These are phyloP conservation scores for Gerris lacustris DNA, from an alignment of 2,888 invertebrate species.

Conservation along the genomic window DNA sequence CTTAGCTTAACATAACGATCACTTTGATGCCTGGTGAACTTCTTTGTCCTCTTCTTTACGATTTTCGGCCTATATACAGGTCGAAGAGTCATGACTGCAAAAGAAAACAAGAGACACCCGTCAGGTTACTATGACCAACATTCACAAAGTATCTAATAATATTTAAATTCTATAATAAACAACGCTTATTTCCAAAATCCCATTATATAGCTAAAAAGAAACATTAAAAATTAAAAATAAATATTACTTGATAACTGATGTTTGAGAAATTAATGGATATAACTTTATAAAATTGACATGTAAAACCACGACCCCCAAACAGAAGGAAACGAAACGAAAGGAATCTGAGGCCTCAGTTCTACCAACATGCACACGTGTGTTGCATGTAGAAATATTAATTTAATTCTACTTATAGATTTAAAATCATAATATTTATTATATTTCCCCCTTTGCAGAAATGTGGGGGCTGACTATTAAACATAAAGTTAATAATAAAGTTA, in stretches of 20 bases:
- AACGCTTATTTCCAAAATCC: too few relatives aligned
- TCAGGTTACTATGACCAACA: not conserved
- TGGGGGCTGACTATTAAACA: too few relatives aligned
- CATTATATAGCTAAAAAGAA: too few relatives aligned
- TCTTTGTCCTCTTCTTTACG: slow-evolving; percentile 95
- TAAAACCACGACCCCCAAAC: not conserved
- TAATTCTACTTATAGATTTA: too few relatives aligned
- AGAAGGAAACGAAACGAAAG: too few relatives aligned
- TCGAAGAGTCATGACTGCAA: slow-evolving; percentile 60
- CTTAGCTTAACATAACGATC: slow-evolving; percentile 94
- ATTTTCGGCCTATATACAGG: slow-evolving; percentile 81
- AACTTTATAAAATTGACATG: not conserved
- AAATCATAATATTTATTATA: too few relatives aligned
- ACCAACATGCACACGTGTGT: too few relatives aligned
- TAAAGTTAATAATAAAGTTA: too few relatives aligned
- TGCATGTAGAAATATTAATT: too few relatives aligned
- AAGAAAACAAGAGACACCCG: not conserved
- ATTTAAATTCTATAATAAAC: not conserved
- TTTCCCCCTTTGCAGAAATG: too few relatives aligned
- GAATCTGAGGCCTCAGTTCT: too few relatives aligned
- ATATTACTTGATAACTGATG: not conserved
- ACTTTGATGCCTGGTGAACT: slow-evolving; percentile 96
- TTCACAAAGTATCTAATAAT: not conserved
- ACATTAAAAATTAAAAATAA: not conserved
- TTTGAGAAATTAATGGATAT: not conserved